phyloP scores from a whole-genome alignment of 2,888 invertebrate species.

The Spisula solida region DNA sequence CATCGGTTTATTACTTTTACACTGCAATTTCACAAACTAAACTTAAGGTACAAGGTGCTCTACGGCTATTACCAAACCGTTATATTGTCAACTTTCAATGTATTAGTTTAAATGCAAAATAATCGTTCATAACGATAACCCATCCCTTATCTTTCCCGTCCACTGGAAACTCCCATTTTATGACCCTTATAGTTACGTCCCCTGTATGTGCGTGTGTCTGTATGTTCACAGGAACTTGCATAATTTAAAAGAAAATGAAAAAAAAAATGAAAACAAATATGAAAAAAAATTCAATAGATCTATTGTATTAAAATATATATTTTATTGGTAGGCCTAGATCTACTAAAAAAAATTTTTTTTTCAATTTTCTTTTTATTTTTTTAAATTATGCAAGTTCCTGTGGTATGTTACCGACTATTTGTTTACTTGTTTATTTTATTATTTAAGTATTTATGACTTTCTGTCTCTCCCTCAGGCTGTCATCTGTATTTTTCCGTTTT shows the following conservation, averaged over 20 bases:
- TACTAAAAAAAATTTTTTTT: too few species aligned
- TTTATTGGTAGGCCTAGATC: too few species aligned
- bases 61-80: neutral
- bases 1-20: too few species aligned
- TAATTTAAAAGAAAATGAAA: too few species aligned
- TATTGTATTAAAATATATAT: too few species aligned
- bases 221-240: too few species aligned
- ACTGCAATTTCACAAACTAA: too few species aligned
- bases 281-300: too few species aligned
- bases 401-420: constrained; percentile 23
- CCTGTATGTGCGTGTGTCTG: constrained; percentile 40
- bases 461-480: constrained; percentile 4
- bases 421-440: neutral
- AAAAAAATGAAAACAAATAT: too few species aligned
- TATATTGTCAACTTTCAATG: neutral
- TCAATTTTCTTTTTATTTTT: too few species aligned
- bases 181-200: constrained; percentile 46
- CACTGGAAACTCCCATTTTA: constrained; percentile 21
- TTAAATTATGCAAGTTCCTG: too few species aligned
- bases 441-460: constrained; percentile 35
- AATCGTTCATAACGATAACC: neutral
- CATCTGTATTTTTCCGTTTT: constrained; percentile 8
- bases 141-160: constrained; percentile 63
- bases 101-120: neutral
- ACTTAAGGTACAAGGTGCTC: too few species aligned